Conservation (phyloP, 1,140 invertebrate species). For the Agraylea sexmaculata region DNA sequence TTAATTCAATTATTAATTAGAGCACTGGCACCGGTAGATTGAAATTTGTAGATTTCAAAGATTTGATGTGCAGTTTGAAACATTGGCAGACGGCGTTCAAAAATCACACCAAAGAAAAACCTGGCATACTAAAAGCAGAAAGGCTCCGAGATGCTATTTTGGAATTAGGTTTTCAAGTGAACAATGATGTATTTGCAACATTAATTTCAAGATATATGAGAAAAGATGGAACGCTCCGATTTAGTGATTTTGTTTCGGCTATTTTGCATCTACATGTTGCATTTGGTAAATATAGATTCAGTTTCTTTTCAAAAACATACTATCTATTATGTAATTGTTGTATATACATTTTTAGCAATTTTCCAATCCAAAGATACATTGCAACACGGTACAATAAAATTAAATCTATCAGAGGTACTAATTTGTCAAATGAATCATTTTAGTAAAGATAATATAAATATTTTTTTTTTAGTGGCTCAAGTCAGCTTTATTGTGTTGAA, state of each 20-base stretch:
- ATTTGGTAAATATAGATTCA: slow-evolving; percentile 54
- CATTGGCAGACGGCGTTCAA: slow-evolving; percentile 86
- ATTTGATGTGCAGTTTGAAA: slow-evolving; percentile 84
- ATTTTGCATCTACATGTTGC: slow-evolving; percentile 79
- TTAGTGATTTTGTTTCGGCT: slow-evolving; percentile 85
- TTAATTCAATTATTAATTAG: slow-evolving; percentile 41
- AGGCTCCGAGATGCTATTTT: slow-evolving; percentile 68
- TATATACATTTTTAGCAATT: slow-evolving; percentile 43
- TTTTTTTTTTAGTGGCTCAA: slow-evolving; percentile 61
- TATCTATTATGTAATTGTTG: slow-evolving; percentile 8
- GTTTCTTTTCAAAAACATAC: slow-evolving; percentile 3
- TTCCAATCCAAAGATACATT: slow-evolving; percentile 74
- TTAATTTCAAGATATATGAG: slow-evolving; percentile 81
- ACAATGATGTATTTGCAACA: slow-evolving; percentile 68
- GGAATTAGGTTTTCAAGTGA: slow-evolving; percentile 81
- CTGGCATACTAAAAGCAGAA: slow-evolving; percentile 80
- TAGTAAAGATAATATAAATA: slow-evolving; percentile 25
- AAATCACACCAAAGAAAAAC: slow-evolving; percentile 82
- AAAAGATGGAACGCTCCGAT: slow-evolving; percentile 84
- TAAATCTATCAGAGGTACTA: slow-evolving; percentile 65
- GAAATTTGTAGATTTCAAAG: slow-evolving; percentile 79
- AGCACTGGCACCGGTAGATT: slow-evolving; percentile 68
- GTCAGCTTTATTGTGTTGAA: slow-evolving; percentile 58
- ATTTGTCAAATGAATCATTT: slow-evolving; percentile 9
- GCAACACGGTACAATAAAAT: slow-evolving; percentile 70